phyloP scores from a whole-genome alignment of 2,797 vertebrate species.

The Percopsis omiscomaycus region DNA sequence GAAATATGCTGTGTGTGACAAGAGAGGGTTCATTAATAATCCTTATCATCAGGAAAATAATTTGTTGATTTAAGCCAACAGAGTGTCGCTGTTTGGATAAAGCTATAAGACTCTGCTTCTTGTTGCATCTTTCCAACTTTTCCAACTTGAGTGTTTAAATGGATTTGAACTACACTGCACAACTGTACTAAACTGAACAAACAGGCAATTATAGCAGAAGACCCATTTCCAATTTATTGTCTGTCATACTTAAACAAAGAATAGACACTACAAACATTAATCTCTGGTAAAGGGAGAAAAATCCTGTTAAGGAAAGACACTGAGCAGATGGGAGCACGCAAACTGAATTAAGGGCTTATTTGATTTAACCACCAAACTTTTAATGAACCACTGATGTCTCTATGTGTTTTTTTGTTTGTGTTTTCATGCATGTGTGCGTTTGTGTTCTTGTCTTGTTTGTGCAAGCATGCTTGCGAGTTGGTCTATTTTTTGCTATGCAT shows the following conservation, averaged over 20 bases:
- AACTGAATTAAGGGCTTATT: conserved; percentile 19
- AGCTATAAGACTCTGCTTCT: conserved; percentile 20
- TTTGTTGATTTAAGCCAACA: conserved; percentile 4
- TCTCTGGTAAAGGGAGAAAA: conserved; percentile 3
- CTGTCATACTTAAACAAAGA: conserved; percentile 38
- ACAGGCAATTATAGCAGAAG: conserved; percentile 31
- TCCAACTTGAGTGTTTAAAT: conserved; percentile 42
- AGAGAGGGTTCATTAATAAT: neutral
- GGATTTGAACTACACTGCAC: conserved; percentile 33
- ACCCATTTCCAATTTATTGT: conserved; percentile 33
- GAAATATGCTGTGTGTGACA: neutral
- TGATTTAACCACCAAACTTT: conserved; percentile 11
- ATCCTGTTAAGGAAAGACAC: conserved; percentile 24
- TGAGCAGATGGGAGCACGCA: conserved; percentile 11
- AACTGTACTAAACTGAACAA: conserved; percentile 48
- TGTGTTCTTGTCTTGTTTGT: neutral
- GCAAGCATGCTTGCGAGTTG: neutral
- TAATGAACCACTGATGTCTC: conserved; percentile 17
- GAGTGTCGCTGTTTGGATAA: conserved; percentile 33
- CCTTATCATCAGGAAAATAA: conserved; percentile 17
- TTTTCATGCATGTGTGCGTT: neutral
- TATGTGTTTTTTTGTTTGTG: neutral
- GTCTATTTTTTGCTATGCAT: too few relatives aligned
- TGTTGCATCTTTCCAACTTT: conserved; percentile 13
- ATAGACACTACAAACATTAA: conserved; percentile 23